Base-by-base conservation (phyloP, 2,113 vertebrate genomes). In the Ivindomyrus marchei region DNA sequence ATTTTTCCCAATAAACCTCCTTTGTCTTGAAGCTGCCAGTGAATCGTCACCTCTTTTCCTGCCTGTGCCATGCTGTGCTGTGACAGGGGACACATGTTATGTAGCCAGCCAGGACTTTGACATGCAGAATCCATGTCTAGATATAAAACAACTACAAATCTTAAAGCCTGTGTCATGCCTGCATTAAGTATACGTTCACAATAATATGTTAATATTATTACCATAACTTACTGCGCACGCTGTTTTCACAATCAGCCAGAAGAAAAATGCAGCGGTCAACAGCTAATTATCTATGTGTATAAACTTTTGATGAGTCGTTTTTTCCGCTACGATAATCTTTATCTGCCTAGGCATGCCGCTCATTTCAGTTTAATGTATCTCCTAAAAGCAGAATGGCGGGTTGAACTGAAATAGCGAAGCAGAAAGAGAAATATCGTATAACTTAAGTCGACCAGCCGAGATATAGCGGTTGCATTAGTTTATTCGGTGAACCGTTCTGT, bases 341-440 rank as follows among this genome's bases (percentile, higher is more conserved):
- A 36, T 62, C 31, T 7, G 42, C 45, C 2, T 31, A 46, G 24
- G 45, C 70, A 53, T 42, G 49, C 21, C 58, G 27, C 49, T 45
- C 84, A 77, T 89, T 53, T 36, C 36, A 42, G 47, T 77, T 89
- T 88, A 89, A 62, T 89, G 46, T 74, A 52, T 53, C 39, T 58
- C 24, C 31, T 86, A 90, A 74, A 85, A 87, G 19, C 3, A 87
- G 58, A 87, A 86, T 50, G 62, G 66, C 27, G 1, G 19, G 21
- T 27, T 87, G 56, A 53, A 70, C 53, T 90, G 13, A 90, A 58
- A 90, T 31, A 11, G 17, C 42, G 88, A 89, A 36, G 24, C 47
- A 66, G 17, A 46, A 27, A 21, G 53, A 90, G 62, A 46, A 58
- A 39, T 15, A 77, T 39, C 70, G 15, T 39, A 36, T 36, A 77